Evolutionary conservation across 2,797 vertebrate genomes (phyloP).

Genomic region (Enteromius unitaeniatus): DNA sequence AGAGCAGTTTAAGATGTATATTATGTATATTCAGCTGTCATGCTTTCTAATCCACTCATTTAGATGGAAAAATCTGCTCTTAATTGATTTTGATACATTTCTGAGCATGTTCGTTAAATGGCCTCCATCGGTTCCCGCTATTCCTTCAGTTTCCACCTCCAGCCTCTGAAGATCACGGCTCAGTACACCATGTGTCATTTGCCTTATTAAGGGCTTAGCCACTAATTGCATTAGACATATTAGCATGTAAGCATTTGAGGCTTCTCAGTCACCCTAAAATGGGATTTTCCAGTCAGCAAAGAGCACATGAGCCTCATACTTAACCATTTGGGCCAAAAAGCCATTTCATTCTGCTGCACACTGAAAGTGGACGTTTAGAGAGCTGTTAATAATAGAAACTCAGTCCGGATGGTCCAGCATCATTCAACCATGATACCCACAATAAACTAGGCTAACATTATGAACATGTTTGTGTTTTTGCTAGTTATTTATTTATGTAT

Average conservation of each 20-base stretch:
- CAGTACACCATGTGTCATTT: slow-evolving; percentile 64
- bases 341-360: slow-evolving; percentile 6
- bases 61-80: slow-evolving; percentile 74
- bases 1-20: background rate
- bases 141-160: slow-evolving; percentile 22
- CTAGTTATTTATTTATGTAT: no score
- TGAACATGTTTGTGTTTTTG: no score
- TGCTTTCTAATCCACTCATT: slow-evolving; percentile 70
- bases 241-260: slow-evolving; percentile 41
- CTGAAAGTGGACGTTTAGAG: slow-evolving; percentile 9
- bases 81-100: slow-evolving; percentile 76
- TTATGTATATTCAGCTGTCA: slow-evolving; percentile 43
- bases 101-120: slow-evolving; percentile 60
- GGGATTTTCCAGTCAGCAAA: slow-evolving; percentile 66
- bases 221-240: slow-evolving; percentile 72
- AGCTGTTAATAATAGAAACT: background rate
- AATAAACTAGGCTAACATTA: no score
- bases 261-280: slow-evolving; percentile 61
- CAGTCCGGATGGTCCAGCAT: background rate
- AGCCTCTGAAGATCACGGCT: slow-evolving; percentile 50
- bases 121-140: background rate
- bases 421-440: no score
- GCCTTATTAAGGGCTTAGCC: slow-evolving; percentile 71
- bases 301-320: slow-evolving; percentile 52
- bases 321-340: slow-evolving; percentile 10